phyloP scores from a whole-genome alignment of 2,113 vertebrate genomes.

The Phalacrocorax pelagicus region DNA sequence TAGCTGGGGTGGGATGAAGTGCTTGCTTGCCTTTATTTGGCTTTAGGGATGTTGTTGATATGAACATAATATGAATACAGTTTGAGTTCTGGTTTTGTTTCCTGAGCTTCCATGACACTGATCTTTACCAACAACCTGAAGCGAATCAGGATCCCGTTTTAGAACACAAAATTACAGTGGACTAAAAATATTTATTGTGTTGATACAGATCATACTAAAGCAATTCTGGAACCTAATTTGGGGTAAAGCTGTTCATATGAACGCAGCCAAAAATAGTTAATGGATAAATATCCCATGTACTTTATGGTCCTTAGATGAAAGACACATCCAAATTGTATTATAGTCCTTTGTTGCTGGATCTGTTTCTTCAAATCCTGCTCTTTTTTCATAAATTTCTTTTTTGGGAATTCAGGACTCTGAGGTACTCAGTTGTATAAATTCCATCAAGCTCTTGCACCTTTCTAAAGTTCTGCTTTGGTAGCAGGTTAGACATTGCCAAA shows the following conservation, averaged over 20 bases:
- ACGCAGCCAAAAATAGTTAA: neutral
- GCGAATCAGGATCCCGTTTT: neutral
- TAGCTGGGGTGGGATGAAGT: neutral
- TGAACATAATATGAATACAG: neutral
- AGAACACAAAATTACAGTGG: neutral
- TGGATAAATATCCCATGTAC: neutral
- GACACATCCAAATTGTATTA: neutral
- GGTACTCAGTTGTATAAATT: neutral
- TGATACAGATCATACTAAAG: fast-evolving
- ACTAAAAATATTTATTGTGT: neutral
- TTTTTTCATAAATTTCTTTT: neutral
- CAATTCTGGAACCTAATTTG: neutral
- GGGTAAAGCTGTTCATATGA: neutral
- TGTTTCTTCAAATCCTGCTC: neutral
- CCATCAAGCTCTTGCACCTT: neutral
- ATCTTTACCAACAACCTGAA: neutral
- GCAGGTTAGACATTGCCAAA: neutral
- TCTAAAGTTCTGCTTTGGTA: neutral
- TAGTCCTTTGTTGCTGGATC: neutral
- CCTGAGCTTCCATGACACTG: neutral
- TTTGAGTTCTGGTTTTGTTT: neutral
- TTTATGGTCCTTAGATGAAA: neutral
- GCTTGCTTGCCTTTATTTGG: neutral
- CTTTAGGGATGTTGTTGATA: neutral
- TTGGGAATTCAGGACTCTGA: neutral